A percentile compares a stretch with the other conserved stretches of the same genome.
Evolutionary conservation across 2,888 invertebrate genomes (phyloP).

Genomic region (Nudaria mundana): DNA sequence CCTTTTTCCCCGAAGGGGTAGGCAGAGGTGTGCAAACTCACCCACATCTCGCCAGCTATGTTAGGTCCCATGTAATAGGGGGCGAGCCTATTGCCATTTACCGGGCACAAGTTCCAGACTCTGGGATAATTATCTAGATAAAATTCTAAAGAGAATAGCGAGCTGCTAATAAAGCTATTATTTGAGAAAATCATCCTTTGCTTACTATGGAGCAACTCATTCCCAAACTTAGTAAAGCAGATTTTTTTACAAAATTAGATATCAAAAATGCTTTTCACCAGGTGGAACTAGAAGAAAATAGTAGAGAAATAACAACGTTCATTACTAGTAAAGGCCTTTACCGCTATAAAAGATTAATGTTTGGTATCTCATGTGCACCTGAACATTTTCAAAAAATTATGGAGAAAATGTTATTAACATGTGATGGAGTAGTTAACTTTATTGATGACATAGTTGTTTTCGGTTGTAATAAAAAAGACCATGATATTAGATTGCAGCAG

Average conservation of each 20-base stretch:
- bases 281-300: not conserved
- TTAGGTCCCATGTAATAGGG: too few relatives aligned
- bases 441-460: not conserved
- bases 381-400: not conserved
- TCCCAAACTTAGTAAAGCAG: not conserved
- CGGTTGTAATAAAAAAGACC: constrained; percentile 3
- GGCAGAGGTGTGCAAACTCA: too few relatives aligned
- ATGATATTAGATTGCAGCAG: not conserved
- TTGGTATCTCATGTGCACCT: constrained; percentile 32
- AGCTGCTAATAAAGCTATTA: constrained; percentile 7
- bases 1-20: too few relatives aligned
- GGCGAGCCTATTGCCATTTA: too few relatives aligned
- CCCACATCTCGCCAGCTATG: too few relatives aligned
- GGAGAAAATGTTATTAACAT: not conserved
- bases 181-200: constrained; percentile 24
- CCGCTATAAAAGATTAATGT: constrained; percentile 48
- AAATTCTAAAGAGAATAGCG: too few relatives aligned
- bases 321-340: constrained; percentile 5
- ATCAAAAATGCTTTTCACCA: constrained; percentile 6
- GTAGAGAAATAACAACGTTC: constrained; percentile 8
- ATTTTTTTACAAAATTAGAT: constrained; percentile 2
- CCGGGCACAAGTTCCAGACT: too few relatives aligned
- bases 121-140: too few relatives aligned
- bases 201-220: constrained; percentile 14
- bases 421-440: not conserved